These are phyloP conservation scores for Phymastichus coffea DNA, from an alignment of 1,140 invertebrate species.

Conservation along the genomic window DNA sequence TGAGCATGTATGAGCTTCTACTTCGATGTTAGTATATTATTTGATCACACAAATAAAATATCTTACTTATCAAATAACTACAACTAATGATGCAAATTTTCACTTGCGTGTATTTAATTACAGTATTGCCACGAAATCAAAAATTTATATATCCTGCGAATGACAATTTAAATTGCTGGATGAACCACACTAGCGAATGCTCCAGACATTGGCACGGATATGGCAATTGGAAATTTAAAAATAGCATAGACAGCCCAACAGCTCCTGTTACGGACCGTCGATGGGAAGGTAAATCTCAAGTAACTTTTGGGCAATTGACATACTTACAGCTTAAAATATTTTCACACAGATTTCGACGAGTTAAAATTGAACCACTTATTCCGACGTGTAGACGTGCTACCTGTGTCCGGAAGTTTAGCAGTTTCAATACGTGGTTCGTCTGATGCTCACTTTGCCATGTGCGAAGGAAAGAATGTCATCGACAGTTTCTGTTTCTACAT, in stretches of 20 bases:
- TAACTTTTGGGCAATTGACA: neutral
- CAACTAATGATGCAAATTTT: too few relatives aligned
- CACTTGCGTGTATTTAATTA: neutral
- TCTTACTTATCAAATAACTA: neutral
- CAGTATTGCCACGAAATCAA: too few relatives aligned
- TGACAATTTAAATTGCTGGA: slow-evolving; percentile 3
- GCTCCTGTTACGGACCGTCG: slow-evolving; percentile 15
- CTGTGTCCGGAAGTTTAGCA: neutral
- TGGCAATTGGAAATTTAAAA: slow-evolving; percentile 2
- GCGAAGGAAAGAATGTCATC: neutral
- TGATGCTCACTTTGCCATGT: slow-evolving; percentile 12
- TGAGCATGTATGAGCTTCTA: too few relatives aligned
- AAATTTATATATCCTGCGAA: neutral
- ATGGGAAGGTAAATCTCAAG: slow-evolving; percentile 19
- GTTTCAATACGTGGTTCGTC: slow-evolving; percentile 8
- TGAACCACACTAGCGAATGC: slow-evolving; percentile 1
- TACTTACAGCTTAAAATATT: neutral
- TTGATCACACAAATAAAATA: too few relatives aligned
- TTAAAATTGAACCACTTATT: neutral
- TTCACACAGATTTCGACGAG: slow-evolving; percentile 4
- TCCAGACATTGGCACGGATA: neutral
- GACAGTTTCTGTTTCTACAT: slow-evolving; percentile 8
- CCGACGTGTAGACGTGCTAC: neutral
- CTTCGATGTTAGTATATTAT: too few relatives aligned
- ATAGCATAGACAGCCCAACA: slow-evolving; percentile 1